Base-by-base conservation (phyloP, 2,113 vertebrate species). In the Merops nubicus region DNA sequence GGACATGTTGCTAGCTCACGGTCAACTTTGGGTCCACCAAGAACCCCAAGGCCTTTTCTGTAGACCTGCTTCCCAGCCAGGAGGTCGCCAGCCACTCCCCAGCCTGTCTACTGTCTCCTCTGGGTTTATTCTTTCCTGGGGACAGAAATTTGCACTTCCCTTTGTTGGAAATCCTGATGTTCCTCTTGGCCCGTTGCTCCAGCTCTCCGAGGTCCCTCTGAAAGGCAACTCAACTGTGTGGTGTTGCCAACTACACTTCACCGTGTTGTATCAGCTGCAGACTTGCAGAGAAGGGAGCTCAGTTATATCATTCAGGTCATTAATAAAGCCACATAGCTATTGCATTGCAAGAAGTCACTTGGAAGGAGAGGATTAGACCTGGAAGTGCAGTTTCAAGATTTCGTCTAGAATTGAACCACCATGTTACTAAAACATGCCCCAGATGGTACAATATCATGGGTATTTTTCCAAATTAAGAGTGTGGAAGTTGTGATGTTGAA, bases 341-440 rank as follows among this genome's bases (percentile, higher is more conserved):
- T 38, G 33, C 54, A 43, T 28, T 29, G 28, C 28, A 57, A 50
- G 42, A 28, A 84, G 59, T 86, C 80, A 43, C 34, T 83, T 89
- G 83, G 83, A 84, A 89, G 68, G 43, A 34, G 31, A 80, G 8
- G 36, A 59, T 63, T 56, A 68, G 77, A 78, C 69, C 34, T 91
- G 89, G 68, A 92, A 47, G 69, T 56, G 33, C 19, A 28, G 3
- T 59, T 67, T 59, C 63, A 77, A 83, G 64, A 74, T 77, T 70
- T 53, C 76, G 54, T 33, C 68, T 28, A 68, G 88, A 76, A 88
- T 0, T 62, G 63, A 84, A 95, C 56, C 10, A 9, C n/a, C 10
- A 8, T 64, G 28, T 67, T 81, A 56, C 28, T 62, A 53, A 89
- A 77, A 81, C 65, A 59, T 57, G 16, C 29, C 50, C 33, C 63